Conservation (phyloP, 2,797 vertebrate genomes). For the Petrocephalus sullivani region DNA sequence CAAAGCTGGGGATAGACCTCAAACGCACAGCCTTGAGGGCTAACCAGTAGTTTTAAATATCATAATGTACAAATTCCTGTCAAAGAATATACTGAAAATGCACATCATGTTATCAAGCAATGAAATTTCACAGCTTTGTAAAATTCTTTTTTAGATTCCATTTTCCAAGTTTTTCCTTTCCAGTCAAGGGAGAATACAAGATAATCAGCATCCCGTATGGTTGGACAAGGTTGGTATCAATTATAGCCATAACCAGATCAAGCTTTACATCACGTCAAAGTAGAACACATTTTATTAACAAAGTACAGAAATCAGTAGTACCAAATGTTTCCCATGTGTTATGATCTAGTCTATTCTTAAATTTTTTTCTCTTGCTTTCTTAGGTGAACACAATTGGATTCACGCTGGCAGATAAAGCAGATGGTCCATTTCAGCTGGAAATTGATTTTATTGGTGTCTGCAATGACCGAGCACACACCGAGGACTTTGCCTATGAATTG, state of each 20-base stretch:
- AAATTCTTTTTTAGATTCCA: constrained; percentile 69
- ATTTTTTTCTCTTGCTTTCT: constrained; percentile 25
- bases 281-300: neutral
- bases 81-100: neutral
- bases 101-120: neutral
- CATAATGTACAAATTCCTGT: neutral
- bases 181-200: constrained; percentile 81
- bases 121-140: neutral
- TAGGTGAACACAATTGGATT: constrained; percentile 85
- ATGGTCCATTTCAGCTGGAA: constrained; percentile 88
- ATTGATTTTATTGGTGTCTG: constrained; percentile 83
- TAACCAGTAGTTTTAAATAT: neutral
- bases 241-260: neutral
- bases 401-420: constrained; percentile 81
- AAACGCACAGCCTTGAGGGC: neutral
- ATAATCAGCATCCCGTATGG: constrained; percentile 70
- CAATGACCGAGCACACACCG: constrained; percentile 76
- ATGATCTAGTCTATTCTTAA: neutral
- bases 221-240: constrained; percentile 74
- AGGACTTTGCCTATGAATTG: constrained; percentile 84
- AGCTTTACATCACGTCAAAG: neutral
- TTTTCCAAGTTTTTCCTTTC: constrained; percentile 95
- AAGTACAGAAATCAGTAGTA: neutral
- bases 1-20: neutral
- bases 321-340: neutral